Conservation (phyloP, 2,797 vertebrate genomes). For the Avahi laniger region DNA sequence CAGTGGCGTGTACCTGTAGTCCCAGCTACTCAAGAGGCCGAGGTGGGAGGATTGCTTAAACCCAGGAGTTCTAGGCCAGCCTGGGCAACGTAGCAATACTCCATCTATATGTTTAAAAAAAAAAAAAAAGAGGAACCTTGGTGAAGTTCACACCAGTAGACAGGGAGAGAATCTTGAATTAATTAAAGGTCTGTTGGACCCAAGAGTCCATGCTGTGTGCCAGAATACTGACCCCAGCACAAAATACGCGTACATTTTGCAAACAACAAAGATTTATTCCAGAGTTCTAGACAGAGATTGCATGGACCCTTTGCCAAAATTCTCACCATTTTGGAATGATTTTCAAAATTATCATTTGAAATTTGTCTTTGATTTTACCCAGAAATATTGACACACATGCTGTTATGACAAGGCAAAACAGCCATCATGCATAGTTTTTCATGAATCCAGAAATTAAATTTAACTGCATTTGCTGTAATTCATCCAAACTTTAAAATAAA, state of each 20-base stretch:
- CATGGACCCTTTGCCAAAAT: not conserved
- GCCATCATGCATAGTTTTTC: not conserved
- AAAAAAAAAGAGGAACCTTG: not conserved
- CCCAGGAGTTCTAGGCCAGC: not conserved
- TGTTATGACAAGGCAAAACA: constrained; percentile 62
- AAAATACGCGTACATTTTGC: not conserved
- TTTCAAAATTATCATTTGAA: constrained; percentile 55
- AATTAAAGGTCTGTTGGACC: not conserved
- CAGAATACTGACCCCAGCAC: not conserved
- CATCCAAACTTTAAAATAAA: constrained; percentile 74
- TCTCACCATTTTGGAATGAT: constrained; percentile 36
- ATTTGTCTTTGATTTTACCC: constrained; percentile 62
- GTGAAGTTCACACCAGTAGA: not conserved
- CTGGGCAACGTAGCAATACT: too few relatives aligned
- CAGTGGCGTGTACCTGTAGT: not conserved
- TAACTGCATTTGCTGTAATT: constrained; percentile 54
- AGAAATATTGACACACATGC: constrained; percentile 69
- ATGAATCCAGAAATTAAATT: constrained; percentile 64
- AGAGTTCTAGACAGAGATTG: not conserved
- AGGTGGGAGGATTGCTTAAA: not conserved
- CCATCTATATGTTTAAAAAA: not conserved
- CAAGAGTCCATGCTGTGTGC: not conserved
- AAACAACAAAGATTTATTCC: not conserved
- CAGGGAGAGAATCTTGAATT: not conserved
- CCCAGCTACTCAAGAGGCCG: not conserved